Evolutionary conservation across 2,888 invertebrate genomes (phyloP).

Genomic region (Apotomis capreana): DNA sequence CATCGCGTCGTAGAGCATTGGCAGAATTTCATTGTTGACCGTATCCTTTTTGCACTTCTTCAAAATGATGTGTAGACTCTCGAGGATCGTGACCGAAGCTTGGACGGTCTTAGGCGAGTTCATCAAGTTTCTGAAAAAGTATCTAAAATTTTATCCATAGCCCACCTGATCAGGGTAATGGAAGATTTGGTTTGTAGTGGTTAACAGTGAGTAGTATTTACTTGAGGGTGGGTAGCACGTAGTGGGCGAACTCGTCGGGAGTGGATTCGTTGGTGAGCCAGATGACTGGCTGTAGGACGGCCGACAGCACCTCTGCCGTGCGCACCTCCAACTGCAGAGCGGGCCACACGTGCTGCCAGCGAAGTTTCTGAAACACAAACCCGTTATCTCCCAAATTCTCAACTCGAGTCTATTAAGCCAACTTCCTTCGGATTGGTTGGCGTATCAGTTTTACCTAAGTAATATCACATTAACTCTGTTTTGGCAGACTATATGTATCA

Average conservation of each 20-base stretch:
- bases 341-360: constrained; percentile 97
- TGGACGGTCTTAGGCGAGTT: constrained; percentile 91
- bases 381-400: constrained; percentile 1
- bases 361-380: constrained; percentile 90
- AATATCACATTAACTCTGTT: too few relatives aligned
- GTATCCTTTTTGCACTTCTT: constrained; percentile 93
- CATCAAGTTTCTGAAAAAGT: constrained; percentile 86
- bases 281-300: constrained; percentile 92
- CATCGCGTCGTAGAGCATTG: constrained; percentile 92
- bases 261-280: constrained; percentile 91
- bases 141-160: constrained; percentile 35
- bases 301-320: constrained; percentile 92
- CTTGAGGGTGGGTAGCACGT: constrained; percentile 93
- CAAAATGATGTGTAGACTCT: constrained; percentile 94
- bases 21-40: constrained; percentile 91
- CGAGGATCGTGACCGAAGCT: constrained; percentile 93
- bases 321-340: constrained; percentile 93
- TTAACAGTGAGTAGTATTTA: constrained; percentile 69
- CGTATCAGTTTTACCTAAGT: too few relatives aligned
- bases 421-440: too few relatives aligned
- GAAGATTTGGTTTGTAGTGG: background rate
- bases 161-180: background rate
- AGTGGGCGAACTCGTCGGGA: constrained; percentile 89
- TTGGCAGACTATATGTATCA: too few relatives aligned
- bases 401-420: too few relatives aligned